A percentile compares a stretch with the other conserved stretches of the same genome.
Conservation (phyloP, 2,113 vertebrate species). For the Progne subis region DNA sequence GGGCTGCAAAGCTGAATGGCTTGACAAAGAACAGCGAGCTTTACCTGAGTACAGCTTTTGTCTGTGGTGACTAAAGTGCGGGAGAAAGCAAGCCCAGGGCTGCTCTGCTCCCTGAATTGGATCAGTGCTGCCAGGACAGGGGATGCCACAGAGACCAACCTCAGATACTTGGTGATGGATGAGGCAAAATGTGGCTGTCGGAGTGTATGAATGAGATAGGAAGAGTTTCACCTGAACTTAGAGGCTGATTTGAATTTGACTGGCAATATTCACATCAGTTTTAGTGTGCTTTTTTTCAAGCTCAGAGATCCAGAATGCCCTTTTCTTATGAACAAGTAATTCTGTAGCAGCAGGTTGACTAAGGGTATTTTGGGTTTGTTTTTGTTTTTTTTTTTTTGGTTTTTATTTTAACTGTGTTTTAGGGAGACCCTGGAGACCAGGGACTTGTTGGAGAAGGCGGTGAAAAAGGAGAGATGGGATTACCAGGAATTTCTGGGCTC, state of each 20-base stretch:
- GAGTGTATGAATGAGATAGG: not conserved
- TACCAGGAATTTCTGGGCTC: constrained; percentile 78
- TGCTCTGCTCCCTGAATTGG: not conserved
- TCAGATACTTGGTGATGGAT: not conserved
- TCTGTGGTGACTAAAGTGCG: not conserved
- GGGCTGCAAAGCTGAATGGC: not conserved
- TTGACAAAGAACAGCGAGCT: not conserved
- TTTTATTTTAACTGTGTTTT: not conserved
- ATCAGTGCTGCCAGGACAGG: not conserved
- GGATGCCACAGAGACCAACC: not conserved
- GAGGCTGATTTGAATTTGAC: not conserved
- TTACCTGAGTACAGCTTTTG: not conserved
- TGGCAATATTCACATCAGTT: not conserved
- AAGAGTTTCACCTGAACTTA: not conserved
- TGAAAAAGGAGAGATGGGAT: constrained; percentile 86
- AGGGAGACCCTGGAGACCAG: constrained; percentile 86
- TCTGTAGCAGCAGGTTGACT: not conserved
- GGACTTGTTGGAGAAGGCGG: constrained; percentile 86
- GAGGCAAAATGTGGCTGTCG: not conserved
- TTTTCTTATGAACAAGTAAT: not conserved
- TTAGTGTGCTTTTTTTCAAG: not conserved
- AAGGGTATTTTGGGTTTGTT: not conserved
- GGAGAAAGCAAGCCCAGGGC: not conserved
- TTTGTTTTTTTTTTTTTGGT: not conserved
- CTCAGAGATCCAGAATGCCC: not conserved